Percentiles rank a stretch among this genome's conserved stretches.
phyloP scores from a whole-genome alignment of 2,888 invertebrate species.

The Tenthredo mesomela region DNA sequence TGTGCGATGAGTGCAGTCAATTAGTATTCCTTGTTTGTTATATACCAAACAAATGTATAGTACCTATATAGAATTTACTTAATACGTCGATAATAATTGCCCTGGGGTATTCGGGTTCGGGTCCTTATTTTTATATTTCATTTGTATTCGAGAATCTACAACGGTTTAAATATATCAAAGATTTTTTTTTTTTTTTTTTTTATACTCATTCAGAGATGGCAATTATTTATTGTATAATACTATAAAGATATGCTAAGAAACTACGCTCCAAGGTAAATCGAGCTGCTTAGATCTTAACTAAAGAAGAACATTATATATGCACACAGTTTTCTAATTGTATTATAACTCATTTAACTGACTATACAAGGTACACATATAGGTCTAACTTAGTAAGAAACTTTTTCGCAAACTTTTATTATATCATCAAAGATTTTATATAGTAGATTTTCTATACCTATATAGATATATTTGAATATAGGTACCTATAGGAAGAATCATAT shows the following conservation, averaged over 20 bases:
- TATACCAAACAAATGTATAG: background rate
- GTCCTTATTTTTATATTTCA: background rate
- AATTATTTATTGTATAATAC: background rate
- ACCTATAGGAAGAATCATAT: background rate
- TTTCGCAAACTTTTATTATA: background rate
- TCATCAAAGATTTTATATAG: background rate
- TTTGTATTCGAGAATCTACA: background rate
- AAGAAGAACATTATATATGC: background rate
- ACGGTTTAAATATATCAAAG: background rate
- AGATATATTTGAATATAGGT: background rate
- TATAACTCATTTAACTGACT: background rate
- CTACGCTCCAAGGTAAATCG: background rate
- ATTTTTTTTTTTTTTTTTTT: background rate
- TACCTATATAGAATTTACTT: background rate
- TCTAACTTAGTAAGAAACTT: background rate
- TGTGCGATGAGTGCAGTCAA: slow-evolving; percentile 1
- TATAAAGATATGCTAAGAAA: background rate
- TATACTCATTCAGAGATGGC: background rate
- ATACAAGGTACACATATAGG: too few species aligned
- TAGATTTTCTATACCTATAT: too few species aligned
- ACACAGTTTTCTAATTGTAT: background rate
- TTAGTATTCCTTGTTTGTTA: slow-evolving; percentile 20
- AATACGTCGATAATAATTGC: background rate
- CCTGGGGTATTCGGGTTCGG: background rate
- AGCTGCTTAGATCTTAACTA: background rate